Conservation (phyloP, 2,888 invertebrate species). For the Meandrusa payeni region DNA sequence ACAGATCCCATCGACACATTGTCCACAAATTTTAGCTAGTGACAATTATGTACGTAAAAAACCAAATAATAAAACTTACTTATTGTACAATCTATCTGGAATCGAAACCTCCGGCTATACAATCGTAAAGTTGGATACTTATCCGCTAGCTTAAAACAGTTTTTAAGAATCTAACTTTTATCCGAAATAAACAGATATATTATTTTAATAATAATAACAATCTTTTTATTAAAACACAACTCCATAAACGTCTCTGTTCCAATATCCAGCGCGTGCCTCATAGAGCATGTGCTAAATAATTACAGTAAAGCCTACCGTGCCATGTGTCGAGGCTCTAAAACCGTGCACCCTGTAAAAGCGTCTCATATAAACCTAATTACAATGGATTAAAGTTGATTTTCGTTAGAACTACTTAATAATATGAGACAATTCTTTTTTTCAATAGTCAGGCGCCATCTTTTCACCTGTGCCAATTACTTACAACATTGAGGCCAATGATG, state of each 20-base stretch:
- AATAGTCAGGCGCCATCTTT: constrained; percentile 26
- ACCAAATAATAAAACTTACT: too few relatives aligned
- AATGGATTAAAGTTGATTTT: constrained; percentile 28
- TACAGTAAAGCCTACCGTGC: constrained; percentile 46
- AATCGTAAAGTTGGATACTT: too few relatives aligned
- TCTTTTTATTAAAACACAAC: too few relatives aligned
- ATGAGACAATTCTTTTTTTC: constrained; percentile 18
- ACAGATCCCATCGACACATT: too few relatives aligned
- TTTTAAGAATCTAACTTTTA: too few relatives aligned
- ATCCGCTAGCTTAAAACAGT: too few relatives aligned
- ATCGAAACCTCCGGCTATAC: too few relatives aligned
- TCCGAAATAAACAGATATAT: too few relatives aligned
- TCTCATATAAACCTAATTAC: constrained; percentile 25
- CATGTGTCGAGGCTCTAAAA: constrained; percentile 42
- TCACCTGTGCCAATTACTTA: constrained; percentile 53
- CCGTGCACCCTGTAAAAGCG: constrained; percentile 22
- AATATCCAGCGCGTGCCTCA: constrained; percentile 41
- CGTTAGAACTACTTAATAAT: constrained; percentile 8
- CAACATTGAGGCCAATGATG: constrained; percentile 42
- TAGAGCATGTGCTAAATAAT: constrained; percentile 47
- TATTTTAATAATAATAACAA: too few relatives aligned
- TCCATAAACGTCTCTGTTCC: constrained; percentile 32
- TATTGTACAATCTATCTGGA: too few relatives aligned
- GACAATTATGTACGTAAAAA: too few relatives aligned
- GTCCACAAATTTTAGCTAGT: too few relatives aligned